A percentile compares a stretch with the other conserved stretches of the same genome.
Conservation (phyloP, 2,113 vertebrate genomes). For the Butorides virescens region DNA sequence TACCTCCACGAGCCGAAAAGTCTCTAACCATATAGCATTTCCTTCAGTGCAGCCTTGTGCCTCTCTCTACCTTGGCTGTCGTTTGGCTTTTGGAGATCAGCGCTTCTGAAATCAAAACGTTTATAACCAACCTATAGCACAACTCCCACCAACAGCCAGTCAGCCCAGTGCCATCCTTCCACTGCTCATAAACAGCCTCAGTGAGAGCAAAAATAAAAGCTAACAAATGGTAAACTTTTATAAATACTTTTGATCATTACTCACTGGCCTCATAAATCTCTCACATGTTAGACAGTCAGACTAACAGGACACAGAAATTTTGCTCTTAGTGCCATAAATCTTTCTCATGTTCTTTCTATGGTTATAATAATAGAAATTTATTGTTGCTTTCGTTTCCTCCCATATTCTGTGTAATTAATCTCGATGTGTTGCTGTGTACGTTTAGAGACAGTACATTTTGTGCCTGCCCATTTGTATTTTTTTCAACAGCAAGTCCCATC, state of each 20-base stretch:
- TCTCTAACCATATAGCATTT: neutral
- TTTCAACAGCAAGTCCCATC: constrained; percentile 55
- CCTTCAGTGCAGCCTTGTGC: neutral
- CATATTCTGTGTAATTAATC: constrained; percentile 54
- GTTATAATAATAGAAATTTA: constrained; percentile 56
- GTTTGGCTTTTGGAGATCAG: neutral
- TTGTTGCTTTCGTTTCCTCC: constrained; percentile 43
- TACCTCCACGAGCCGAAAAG: accelerated
- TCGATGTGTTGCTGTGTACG: neutral
- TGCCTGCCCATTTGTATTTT: constrained; percentile 29
- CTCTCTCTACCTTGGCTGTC: neutral
- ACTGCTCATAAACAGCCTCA: neutral
- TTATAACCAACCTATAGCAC: neutral
- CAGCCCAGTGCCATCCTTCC: neutral
- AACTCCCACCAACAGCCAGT: neutral
- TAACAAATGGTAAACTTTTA: constrained; percentile 20
- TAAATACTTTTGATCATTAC: constrained; percentile 26
- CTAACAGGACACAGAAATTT: constrained; percentile 52
- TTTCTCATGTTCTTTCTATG: constrained; percentile 25
- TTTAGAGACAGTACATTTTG: constrained; percentile 55
- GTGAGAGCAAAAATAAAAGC: constrained; percentile 13
- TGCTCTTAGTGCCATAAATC: constrained; percentile 37
- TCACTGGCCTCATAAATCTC: constrained; percentile 30
- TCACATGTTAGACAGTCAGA: constrained; percentile 28
- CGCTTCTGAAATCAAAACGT: neutral